These are phyloP conservation scores for Dolichomitus sp. DNA, from an alignment of 2,888 invertebrate genomes.

Conservation along the genomic window DNA sequence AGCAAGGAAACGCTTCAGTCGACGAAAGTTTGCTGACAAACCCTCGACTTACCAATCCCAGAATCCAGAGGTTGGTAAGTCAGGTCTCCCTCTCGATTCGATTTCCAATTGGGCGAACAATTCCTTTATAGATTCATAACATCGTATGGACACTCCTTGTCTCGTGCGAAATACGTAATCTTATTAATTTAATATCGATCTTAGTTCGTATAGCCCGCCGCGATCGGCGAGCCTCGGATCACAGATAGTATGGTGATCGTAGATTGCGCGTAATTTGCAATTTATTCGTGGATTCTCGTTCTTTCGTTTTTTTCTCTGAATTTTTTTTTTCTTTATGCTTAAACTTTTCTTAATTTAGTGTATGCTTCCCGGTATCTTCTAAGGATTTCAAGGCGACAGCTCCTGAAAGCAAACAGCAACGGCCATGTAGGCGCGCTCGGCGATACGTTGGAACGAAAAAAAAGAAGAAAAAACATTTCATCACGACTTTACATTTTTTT, in stretches of 20 bases:
- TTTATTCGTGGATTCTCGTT: slow-evolving; percentile 64
- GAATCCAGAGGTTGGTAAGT: slow-evolving; percentile 12
- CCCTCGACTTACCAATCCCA: neutral
- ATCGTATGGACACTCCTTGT: slow-evolving; percentile 55
- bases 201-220: slow-evolving; percentile 85
- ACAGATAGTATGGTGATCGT: slow-evolving; percentile 85
- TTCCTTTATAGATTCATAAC: neutral
- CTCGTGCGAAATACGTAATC: slow-evolving; percentile 74
- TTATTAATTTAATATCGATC: slow-evolving; percentile 83
- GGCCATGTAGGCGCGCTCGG: slow-evolving; percentile 80
- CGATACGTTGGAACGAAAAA: slow-evolving; percentile 58
- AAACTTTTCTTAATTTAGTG: slow-evolving; percentile 70
- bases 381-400: slow-evolving; percentile 86
- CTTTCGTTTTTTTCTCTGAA: slow-evolving; percentile 48
- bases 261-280: slow-evolving; percentile 81
- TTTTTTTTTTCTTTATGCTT: slow-evolving; percentile 50
- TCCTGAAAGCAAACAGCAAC: slow-evolving; percentile 85
- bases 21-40: neutral
- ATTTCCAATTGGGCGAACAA: slow-evolving; percentile 17
- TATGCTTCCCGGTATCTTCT: slow-evolving; percentile 79
- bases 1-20: slow-evolving; percentile 16
- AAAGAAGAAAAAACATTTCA: neutral
- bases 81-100: neutral
- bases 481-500: slow-evolving; percentile 31
- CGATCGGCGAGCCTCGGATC: slow-evolving; percentile 82